Conservation (phyloP, 2,797 vertebrate genomes). For the Petrocephalus sullivani region DNA sequence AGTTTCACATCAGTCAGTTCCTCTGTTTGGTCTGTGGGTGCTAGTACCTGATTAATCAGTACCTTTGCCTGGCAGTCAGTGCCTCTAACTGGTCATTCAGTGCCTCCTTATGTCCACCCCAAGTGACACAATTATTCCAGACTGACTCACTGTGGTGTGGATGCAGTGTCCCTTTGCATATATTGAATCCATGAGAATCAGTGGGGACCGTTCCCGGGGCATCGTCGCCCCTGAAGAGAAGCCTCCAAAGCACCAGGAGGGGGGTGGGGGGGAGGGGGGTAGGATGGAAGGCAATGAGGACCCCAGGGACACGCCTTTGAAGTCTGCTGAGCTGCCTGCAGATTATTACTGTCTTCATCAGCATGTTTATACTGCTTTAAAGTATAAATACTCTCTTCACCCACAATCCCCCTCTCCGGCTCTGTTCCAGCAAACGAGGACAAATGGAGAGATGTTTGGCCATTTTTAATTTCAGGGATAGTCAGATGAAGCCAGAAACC, state of each 20-base stretch:
- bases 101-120: neutral
- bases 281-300: neutral
- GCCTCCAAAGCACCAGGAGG: neutral
- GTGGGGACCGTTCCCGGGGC: neutral
- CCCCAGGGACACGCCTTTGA: conserved; percentile 11
- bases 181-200: conserved; percentile 10
- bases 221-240: neutral
- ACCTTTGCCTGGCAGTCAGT: neutral
- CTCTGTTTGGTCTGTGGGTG: neutral
- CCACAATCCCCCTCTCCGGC: neutral
- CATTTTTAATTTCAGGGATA: neutral
- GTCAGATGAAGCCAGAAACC: neutral
- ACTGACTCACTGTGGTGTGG: neutral
- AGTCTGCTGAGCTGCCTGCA: neutral
- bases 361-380: conserved; percentile 6
- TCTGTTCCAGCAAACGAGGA: neutral
- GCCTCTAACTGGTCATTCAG: neutral
- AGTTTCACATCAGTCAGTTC: neutral
- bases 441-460: conserved; percentile 3
- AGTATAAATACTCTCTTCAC: conserved; percentile 4
- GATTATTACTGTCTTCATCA: conserved; percentile 11
- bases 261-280: neutral
- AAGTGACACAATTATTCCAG: neutral
- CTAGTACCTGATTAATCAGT: neutral
- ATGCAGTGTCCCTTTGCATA: neutral